Conservation (phyloP, 2,888 invertebrate species). For the Bruchidius siliquastri region DNA sequence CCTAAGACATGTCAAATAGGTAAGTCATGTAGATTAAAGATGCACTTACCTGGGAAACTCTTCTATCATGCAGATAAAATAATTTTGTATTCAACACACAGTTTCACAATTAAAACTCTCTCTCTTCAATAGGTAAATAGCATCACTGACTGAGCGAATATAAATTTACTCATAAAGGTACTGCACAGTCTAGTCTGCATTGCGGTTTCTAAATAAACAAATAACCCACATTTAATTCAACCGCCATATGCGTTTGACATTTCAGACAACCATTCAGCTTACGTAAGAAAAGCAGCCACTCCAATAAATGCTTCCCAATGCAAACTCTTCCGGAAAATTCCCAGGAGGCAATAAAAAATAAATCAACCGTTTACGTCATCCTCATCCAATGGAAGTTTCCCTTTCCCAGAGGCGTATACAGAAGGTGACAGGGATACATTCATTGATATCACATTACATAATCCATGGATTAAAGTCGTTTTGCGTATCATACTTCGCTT, state of each 20-base stretch:
- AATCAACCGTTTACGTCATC: neutral
- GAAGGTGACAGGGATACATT: neutral
- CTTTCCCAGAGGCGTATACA: neutral
- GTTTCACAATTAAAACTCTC: too few relatives aligned
- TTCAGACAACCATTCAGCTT: neutral
- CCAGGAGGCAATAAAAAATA: neutral
- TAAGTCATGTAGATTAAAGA: constrained; percentile 4
- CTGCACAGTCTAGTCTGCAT: too few relatives aligned
- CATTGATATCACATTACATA: too few relatives aligned
- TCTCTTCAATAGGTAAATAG: too few relatives aligned
- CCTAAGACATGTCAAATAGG: constrained; percentile 63
- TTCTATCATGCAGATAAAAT: too few relatives aligned
- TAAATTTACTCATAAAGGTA: too few relatives aligned
- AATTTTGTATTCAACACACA: too few relatives aligned
- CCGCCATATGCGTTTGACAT: neutral
- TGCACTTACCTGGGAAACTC: too few relatives aligned
- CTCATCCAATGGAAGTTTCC: neutral
- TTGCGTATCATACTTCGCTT: too few relatives aligned
- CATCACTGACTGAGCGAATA: too few relatives aligned
- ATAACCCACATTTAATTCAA: neutral
- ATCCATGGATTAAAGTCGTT: too few relatives aligned
- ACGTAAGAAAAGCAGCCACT: neutral
- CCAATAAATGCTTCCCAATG: neutral
- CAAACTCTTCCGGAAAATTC: neutral
- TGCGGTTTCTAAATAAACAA: neutral